Conservation (phyloP, 2,888 invertebrate species). For the Folsomia manolachei region DNA sequence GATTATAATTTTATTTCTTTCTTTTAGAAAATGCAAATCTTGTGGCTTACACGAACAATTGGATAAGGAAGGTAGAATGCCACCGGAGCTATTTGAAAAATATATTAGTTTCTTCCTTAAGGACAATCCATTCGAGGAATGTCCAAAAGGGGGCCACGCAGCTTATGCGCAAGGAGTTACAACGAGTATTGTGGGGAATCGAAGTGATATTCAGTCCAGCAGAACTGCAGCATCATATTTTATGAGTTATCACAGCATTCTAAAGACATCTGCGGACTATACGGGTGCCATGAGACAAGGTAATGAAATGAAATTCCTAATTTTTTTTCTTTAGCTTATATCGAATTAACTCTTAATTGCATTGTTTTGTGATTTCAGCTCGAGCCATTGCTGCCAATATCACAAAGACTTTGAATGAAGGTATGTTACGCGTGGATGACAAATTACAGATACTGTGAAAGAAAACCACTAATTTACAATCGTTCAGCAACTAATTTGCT, state of each 20-base stretch:
- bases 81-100: conserved; percentile 68
- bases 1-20: conserved; percentile 12
- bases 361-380: no score
- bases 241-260: conserved; percentile 84
- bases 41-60: conserved; percentile 18
- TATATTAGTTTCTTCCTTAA: conserved; percentile 77
- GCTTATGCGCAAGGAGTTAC: conserved; percentile 67
- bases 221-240: conserved; percentile 72
- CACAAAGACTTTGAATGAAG: conserved; percentile 66
- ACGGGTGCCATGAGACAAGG: conserved; percentile 76
- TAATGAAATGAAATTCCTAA: no score
- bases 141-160: conserved; percentile 82
- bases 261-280: conserved; percentile 78
- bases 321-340: no score
- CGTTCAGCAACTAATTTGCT: background rate
- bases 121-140: conserved; percentile 71
- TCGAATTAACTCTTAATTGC: no score
- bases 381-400: conserved; percentile 72
- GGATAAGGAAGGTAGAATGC: conserved; percentile 53
- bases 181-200: conserved; percentile 56
- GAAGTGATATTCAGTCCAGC: conserved; percentile 44
- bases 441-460: background rate
- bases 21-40: conserved; percentile 20
- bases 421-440: conserved; percentile 21
- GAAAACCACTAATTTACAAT: background rate